These are phyloP conservation scores for Squalus acanthias DNA, from an alignment of 2,797 vertebrate genomes.

Conservation along the genomic window DNA sequence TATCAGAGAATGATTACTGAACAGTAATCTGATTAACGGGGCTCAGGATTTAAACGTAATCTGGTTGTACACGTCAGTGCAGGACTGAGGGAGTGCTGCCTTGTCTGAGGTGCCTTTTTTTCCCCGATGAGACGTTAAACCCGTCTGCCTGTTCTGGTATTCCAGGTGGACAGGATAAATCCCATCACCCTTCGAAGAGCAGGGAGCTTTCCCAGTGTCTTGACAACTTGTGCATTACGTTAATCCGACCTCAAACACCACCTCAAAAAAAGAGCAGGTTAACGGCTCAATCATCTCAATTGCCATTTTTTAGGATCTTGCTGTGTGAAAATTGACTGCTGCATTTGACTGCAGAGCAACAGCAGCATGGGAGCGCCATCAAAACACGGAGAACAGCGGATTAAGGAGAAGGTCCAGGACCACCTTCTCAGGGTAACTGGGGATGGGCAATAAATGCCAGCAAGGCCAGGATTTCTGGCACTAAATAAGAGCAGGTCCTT, in stretches of 20 bases:
- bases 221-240: not conserved
- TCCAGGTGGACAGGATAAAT: too few species aligned
- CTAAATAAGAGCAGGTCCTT: not conserved
- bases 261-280: not conserved
- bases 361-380: not conserved
- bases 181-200: not conserved
- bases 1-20: not conserved
- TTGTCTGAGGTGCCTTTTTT: not conserved
- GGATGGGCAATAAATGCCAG: not conserved
- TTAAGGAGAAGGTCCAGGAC: not conserved
- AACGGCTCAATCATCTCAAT: not conserved
- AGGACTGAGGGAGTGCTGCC: not conserved
- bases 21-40: not conserved
- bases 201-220: not conserved
- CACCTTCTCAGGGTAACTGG: not conserved
- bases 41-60: not conserved
- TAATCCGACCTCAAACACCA: not conserved
- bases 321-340: not conserved
- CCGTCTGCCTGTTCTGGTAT: not conserved
- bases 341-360: not conserved
- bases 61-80: not conserved
- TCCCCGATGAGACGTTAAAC: not conserved
- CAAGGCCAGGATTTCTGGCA: not conserved
- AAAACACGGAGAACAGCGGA: not conserved
- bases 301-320: not conserved